These are phyloP conservation scores for Barypeithes pellucidus DNA, from an alignment of 2,888 invertebrate genomes.

Conservation along the genomic window DNA sequence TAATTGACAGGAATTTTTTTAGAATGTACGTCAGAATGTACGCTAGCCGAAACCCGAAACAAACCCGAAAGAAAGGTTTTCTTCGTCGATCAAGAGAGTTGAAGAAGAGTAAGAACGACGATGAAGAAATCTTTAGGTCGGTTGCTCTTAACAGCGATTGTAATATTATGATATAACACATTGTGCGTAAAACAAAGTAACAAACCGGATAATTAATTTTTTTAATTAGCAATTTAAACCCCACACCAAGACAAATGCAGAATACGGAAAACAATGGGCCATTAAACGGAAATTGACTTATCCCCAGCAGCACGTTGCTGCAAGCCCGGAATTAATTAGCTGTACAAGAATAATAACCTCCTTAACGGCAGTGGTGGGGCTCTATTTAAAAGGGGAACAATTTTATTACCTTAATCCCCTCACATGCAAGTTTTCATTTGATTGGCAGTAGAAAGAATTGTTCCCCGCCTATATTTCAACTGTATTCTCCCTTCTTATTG, in stretches of 20 bases:
- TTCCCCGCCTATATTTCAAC: conserved; percentile 67
- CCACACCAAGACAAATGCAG: conserved; percentile 44
- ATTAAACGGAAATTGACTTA: conserved; percentile 55
- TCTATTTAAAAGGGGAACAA: conserved; percentile 57
- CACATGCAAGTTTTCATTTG: conserved; percentile 58
- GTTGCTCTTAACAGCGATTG: conserved; percentile 5
- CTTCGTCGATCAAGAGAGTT: too few relatives aligned
- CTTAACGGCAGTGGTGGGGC: conserved; percentile 48
- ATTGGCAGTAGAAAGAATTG: conserved; percentile 68
- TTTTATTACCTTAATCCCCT: conserved; percentile 58
- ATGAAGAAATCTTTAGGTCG: too few relatives aligned
- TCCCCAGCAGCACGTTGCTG: conserved; percentile 51
- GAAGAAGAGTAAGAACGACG: too few relatives aligned
- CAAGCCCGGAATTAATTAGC: conserved; percentile 66
- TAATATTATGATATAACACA: conserved; percentile 22
- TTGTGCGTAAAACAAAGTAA: conserved; percentile 27
- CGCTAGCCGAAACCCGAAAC: too few relatives aligned
- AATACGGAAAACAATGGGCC: conserved; percentile 50
- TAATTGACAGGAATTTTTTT: too few relatives aligned
- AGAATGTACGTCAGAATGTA: too few relatives aligned
- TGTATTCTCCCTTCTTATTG: conserved; percentile 67
- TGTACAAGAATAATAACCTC: conserved; percentile 65
- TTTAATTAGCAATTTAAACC: conserved; percentile 51
- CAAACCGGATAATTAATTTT: conserved; percentile 45
- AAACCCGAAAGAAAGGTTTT: too few relatives aligned